Conservation (phyloP, 1,140 invertebrate genomes). For the Drosophila kanapiae region DNA sequence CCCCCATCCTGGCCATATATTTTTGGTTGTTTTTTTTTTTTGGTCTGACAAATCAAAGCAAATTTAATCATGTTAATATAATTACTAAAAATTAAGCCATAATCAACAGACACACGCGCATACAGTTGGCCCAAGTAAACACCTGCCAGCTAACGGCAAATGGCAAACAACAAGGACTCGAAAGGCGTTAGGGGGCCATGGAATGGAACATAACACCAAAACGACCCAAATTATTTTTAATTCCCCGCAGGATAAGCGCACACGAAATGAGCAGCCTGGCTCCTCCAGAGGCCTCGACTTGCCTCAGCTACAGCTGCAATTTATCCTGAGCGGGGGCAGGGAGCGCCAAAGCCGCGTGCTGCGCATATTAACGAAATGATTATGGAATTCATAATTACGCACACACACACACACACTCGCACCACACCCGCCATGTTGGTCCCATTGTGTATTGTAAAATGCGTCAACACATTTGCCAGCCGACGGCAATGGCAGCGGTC, state of each 20-base stretch:
- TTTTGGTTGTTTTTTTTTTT: slow-evolving; percentile 1
- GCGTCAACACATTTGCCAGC: slow-evolving; percentile 79
- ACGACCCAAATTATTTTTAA: slow-evolving; percentile 84
- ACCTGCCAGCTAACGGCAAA: slow-evolving; percentile 54
- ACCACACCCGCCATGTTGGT: slow-evolving; percentile 42
- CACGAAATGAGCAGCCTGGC: slow-evolving; percentile 53
- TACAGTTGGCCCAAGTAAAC: slow-evolving; percentile 28
- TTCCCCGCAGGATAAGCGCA: slow-evolving; percentile 75
- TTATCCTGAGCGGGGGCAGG: slow-evolving; percentile 60
- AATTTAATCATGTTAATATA: slow-evolving; percentile 84
- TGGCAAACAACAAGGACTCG: slow-evolving; percentile 38
- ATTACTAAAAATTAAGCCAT: slow-evolving; percentile 83
- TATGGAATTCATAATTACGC: slow-evolving; percentile 84
- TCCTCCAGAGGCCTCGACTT: slow-evolving; percentile 36
- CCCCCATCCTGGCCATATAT: not conserved
- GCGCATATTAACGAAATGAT: slow-evolving; percentile 84
- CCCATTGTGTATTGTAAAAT: slow-evolving; percentile 81
- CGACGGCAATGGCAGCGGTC: slow-evolving; percentile 41
- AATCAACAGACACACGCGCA: slow-evolving; percentile 64
- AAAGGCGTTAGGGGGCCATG: not conserved
- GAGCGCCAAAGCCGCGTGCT: slow-evolving; percentile 66
- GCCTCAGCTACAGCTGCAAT: slow-evolving; percentile 57
- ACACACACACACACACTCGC: slow-evolving; percentile 33
- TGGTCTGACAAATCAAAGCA: slow-evolving; percentile 73
- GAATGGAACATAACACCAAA: slow-evolving; percentile 65